Conservation (phyloP, 92 coral and sea anemone genomes). For the Epizoanthus ramosus region DNA sequence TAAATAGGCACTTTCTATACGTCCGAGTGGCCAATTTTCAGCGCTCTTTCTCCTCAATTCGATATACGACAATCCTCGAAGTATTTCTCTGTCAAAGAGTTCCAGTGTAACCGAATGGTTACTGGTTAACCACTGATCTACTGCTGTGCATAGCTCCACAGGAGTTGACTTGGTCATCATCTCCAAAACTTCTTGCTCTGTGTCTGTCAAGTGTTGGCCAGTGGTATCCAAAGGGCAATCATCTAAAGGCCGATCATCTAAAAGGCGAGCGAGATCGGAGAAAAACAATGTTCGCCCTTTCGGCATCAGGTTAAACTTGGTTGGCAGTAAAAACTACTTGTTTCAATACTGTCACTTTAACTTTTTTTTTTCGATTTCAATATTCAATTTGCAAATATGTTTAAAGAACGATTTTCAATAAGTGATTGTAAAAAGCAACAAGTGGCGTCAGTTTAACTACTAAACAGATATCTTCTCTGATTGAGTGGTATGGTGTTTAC, state of each 20-base stretch:
- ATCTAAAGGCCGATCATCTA: conserved; percentile 34
- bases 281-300: conserved; percentile 44
- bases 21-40: conserved; percentile 22
- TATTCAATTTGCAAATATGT: too few relatives aligned
- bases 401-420: too few relatives aligned
- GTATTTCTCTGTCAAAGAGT: conserved; percentile 18
- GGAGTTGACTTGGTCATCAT: conserved; percentile 35
- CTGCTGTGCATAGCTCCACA: not conserved
- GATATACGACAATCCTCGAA: conserved; percentile 15
- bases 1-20: conserved; percentile 1
- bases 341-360: not conserved
- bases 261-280: conserved; percentile 38
- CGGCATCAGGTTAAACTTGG: conserved; percentile 26
- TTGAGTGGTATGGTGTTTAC: not conserved
- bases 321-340: not conserved
- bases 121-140: conserved; percentile 18
- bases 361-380: too few relatives aligned
- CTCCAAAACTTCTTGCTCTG: conserved; percentile 3
- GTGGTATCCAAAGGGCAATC: not conserved
- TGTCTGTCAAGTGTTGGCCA: conserved; percentile 1
- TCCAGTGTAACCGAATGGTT: conserved; percentile 14
- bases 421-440: too few relatives aligned
- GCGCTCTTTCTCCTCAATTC: conserved; percentile 21
- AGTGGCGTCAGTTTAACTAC: not conserved
- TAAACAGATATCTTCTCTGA: not conserved